A percentile compares a stretch with the other conserved stretches of the same genome.
These are phyloP conservation scores for Pachycephus smyrnensis DNA, from an alignment of 2,888 invertebrate species.

Conservation along the genomic window DNA sequence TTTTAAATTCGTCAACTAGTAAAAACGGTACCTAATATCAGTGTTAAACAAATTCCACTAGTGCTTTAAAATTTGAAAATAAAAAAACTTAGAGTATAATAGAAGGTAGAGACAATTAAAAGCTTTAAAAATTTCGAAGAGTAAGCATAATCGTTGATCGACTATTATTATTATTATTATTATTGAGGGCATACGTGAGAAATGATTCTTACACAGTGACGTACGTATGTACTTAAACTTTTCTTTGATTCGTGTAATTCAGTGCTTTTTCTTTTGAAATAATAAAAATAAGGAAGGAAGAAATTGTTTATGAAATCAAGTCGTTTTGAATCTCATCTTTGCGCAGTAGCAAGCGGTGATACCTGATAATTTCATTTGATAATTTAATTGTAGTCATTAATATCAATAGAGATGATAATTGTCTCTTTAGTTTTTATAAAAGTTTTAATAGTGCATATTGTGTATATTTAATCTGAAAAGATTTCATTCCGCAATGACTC, in stretches of 20 bases:
- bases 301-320: not conserved
- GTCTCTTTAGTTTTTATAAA: constrained; percentile 28
- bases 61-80: not conserved
- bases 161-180: not conserved
- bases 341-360: constrained; percentile 25
- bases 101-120: not conserved
- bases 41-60: not conserved
- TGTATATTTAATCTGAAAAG: constrained; percentile 30
- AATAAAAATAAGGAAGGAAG: not conserved
- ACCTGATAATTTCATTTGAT: constrained; percentile 30
- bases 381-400: constrained; percentile 28
- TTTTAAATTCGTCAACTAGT: not conserved
- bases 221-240: constrained; percentile 1
- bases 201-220: not conserved
- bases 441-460: constrained; percentile 4
- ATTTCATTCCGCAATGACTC: constrained; percentile 5
- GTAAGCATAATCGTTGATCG: constrained; percentile 1
- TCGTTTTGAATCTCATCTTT: not conserved
- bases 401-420: constrained; percentile 23
- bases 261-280: not conserved
- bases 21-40: not conserved
- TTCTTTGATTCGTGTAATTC: not conserved
- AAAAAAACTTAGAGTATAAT: not conserved
- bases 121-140: constrained; percentile 10
- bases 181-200: not conserved